Evolutionary conservation across 2,113 vertebrate genomes (phyloP), one percentile per base, ranked within the genome.

Genomic region (Hirundichthys speculiger): DNA sequence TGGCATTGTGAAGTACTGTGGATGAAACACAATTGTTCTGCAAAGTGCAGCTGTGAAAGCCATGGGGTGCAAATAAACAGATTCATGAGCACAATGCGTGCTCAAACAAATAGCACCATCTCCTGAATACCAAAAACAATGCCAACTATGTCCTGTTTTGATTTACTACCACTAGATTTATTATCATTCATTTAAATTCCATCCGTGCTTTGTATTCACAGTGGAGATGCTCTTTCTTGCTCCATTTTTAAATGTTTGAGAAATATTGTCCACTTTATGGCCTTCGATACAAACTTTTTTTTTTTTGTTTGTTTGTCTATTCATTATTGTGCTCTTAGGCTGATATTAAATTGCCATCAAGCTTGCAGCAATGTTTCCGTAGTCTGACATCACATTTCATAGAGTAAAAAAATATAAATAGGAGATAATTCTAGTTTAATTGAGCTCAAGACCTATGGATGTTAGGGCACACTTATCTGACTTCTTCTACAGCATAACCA

Each of bases 91-190:
- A 86, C 73, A 81, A 86, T 88, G 82, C 87, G 89, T 90, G 85
- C 84, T 90, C 85, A 89, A 91, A 91, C 83, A 92, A 90, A 91
- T 88, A 90, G 85, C 83, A 89, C 86, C 88, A 84, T 91, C 87
- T 90, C 88, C 88, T 84, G 91, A 90, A 91, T 92, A 88, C 60
- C 69, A 80, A 89, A 89, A 88, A 88, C 83, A 81, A 72, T 53
- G 69, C 64, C 77, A 83, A 57, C 75, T 82, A 86, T 59, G 62
- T 83, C 66, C 73, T 22, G 53, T 71, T 79, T 86, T 82, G 79
- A 88, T 86, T 87, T 83, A 80, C 53, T 62, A 68, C 69, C 69
- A 67, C 68, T 19, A 69, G 50, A 60, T 78, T 80, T 73, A 67
- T 82, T 79, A 74, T 45, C 50, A 73, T 86, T 48, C 20, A 84